A percentile compares a stretch with the other conserved stretches of the same genome.
phyloP scores from a whole-genome alignment of 2,888 invertebrate species.

The Omphaloscelis lunosa region DNA sequence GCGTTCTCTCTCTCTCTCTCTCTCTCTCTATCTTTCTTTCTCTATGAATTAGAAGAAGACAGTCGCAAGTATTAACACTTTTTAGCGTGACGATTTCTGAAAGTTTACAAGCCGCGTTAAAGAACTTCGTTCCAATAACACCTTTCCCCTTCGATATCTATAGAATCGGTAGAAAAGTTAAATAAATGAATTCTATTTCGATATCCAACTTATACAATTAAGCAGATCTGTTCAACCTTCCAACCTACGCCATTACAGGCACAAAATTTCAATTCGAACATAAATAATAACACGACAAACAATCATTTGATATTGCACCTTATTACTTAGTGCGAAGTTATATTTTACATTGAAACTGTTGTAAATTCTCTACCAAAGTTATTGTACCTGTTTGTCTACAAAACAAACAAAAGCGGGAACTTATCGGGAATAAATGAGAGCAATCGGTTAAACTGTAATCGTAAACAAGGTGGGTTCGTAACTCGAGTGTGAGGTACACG shows the following conservation, averaged over 20 bases:
- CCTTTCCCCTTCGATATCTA: background rate
- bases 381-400: constrained; percentile 63
- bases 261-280: constrained; percentile 42
- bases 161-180: constrained; percentile 7
- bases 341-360: constrained; percentile 40
- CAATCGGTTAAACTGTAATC: constrained; percentile 69
- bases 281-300: constrained; percentile 49
- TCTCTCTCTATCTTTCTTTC: no score
- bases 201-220: constrained; percentile 47
- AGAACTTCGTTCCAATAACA: no score
- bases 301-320: constrained; percentile 46
- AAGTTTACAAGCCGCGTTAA: no score
- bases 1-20: no score
- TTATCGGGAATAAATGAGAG: constrained; percentile 69
- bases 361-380: constrained; percentile 52
- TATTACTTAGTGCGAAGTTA: constrained; percentile 32
- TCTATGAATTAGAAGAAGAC: no score
- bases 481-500: constrained; percentile 47
- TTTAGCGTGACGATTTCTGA: no score
- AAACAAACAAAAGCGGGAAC: constrained; percentile 67
- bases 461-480: constrained; percentile 68
- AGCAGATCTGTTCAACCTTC: constrained; percentile 44
- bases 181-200: constrained; percentile 32
- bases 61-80: no score
- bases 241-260: constrained; percentile 52